Conservation (phyloP, 2,797 vertebrate genomes). For the Ataeniobius toweri region DNA sequence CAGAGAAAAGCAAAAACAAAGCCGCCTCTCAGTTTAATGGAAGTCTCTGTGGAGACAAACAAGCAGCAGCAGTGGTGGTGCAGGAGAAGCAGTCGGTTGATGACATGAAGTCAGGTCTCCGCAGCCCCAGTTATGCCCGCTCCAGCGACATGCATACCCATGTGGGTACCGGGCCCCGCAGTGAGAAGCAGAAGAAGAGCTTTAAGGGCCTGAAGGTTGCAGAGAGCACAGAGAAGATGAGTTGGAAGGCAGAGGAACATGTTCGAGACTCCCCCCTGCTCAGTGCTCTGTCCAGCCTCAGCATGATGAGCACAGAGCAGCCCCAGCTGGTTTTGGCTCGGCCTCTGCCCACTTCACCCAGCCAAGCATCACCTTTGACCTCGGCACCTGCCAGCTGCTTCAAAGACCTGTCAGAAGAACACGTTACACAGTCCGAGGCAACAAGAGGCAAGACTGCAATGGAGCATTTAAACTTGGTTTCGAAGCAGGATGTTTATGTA, state of each 20-base stretch:
- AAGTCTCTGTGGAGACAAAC: constrained; percentile 13
- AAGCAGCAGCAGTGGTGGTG: neutral
- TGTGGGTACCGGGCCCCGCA: constrained; percentile 88
- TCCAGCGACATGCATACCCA: constrained; percentile 89
- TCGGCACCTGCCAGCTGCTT: constrained; percentile 15
- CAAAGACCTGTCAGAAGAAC: neutral
- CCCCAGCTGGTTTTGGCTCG: neutral
- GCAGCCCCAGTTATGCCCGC: constrained; percentile 76
- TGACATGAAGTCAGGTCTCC: constrained; percentile 78
- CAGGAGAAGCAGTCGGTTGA: constrained; percentile 67
- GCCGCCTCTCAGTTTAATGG: constrained; percentile 21
- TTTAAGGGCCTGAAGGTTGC: neutral
- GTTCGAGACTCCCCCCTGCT: constrained; percentile 73
- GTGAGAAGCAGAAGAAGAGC: constrained; percentile 45
- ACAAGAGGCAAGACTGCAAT: neutral
- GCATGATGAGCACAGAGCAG: constrained; percentile 24
- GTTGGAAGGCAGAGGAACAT: constrained; percentile 38
- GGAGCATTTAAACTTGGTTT: neutral
- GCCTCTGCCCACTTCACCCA: constrained; percentile 19
- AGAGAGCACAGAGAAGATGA: constrained; percentile 20
- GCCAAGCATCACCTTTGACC: constrained; percentile 48
- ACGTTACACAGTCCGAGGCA: neutral
- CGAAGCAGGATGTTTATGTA: constrained; percentile 61
- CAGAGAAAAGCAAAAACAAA: constrained; percentile 33
- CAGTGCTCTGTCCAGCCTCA: constrained; percentile 54